Evolutionary conservation across 2,113 vertebrate species (phyloP), one percentile per base, ranked within the genome.

Genomic region (Hyaena hyaena): DNA sequence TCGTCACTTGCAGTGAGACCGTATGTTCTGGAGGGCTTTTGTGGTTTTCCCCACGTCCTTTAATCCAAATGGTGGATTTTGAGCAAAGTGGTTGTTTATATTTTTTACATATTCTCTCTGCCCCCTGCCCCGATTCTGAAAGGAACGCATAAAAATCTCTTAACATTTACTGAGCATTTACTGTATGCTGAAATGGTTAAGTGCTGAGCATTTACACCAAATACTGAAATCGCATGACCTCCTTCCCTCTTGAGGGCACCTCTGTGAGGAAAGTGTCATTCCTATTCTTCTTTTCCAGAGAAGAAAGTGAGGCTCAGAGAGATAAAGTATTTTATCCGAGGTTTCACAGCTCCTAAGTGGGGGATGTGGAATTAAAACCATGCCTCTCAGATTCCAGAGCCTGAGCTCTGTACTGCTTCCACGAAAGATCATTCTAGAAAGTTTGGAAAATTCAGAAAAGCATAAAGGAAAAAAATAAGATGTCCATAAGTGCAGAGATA

Each of bases 261-360:
- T 66, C 89, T 80, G 11, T 55, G 65, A 93, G 80, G 43, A 94
- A 88, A 81, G 55, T 84, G 53, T 65, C 39, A 10, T 88, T 63
- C 26, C 43, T 66, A 17, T 53, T 48, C 24, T 81, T 45, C 14
- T 68, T 95, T 92, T 66, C 66, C 66, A 85, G 69, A 91, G 87
- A 74, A 86, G 88, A 94, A 87, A 81, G 35, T 3, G 61, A 95
- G 65, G 33, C 82, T 93, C 73, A 58, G n/a, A 87, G 53, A 88
- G 85, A 53, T 3, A 66, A 79, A 80, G 63, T 48, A 21, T 71
- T 97, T 92, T 81, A 53, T 63, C 68, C 48, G 79, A 84, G 74
- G 43, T 92, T 80, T 55, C 76, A 61, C 4, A 4, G 68, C 33
- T 89, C 23, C 10, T n/a, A 84, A 94, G 39, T 71, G 48, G 58